Percentiles rank a stretch among this genome's conserved stretches.
phyloP scores from a whole-genome alignment of 2,888 invertebrate species.

The Pomacea canaliculata region DNA sequence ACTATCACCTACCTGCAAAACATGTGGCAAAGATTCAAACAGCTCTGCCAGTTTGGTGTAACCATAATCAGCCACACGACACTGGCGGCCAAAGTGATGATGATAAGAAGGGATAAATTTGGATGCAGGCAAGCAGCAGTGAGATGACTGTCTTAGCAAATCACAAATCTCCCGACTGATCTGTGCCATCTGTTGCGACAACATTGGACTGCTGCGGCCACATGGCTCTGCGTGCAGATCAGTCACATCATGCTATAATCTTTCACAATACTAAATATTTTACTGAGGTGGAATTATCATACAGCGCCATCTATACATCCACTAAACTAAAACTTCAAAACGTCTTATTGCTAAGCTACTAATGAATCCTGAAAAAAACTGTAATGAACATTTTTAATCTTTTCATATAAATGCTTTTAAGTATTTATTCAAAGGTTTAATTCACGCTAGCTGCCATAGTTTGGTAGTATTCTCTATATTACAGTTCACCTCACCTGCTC shows the following conservation, averaged over 20 bases:
- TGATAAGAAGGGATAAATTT: conserved; percentile 96
- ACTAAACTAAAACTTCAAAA: too few species aligned
- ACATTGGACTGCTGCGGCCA: conserved; percentile 41
- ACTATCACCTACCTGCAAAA: conserved; percentile 75
- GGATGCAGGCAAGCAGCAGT: conserved; percentile 88
- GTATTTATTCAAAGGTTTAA: too few species aligned
- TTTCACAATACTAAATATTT: too few species aligned
- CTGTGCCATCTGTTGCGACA: conserved; percentile 78
- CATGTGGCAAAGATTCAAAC: conserved; percentile 86
- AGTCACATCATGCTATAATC: not conserved
- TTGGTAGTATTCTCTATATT: too few species aligned
- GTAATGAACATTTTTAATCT: too few species aligned
- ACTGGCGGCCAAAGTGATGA: conserved; percentile 93
- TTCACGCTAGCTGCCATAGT: too few species aligned
- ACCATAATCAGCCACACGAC: conserved; percentile 92
- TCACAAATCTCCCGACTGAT: conserved; percentile 92
- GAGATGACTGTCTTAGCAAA: conserved; percentile 85
- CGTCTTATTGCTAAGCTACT: too few species aligned
- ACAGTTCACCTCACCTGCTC: conserved; percentile 33
- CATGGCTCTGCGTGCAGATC: conserved; percentile 12
- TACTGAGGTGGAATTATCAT: too few species aligned
- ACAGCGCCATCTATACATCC: too few species aligned
- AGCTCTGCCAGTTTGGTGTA: conserved; percentile 91
- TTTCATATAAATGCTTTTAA: too few species aligned
- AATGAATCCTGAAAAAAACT: too few species aligned